phyloP scores from a whole-genome alignment of 2,113 vertebrate genomes.

The Carettochelys insculpta region DNA sequence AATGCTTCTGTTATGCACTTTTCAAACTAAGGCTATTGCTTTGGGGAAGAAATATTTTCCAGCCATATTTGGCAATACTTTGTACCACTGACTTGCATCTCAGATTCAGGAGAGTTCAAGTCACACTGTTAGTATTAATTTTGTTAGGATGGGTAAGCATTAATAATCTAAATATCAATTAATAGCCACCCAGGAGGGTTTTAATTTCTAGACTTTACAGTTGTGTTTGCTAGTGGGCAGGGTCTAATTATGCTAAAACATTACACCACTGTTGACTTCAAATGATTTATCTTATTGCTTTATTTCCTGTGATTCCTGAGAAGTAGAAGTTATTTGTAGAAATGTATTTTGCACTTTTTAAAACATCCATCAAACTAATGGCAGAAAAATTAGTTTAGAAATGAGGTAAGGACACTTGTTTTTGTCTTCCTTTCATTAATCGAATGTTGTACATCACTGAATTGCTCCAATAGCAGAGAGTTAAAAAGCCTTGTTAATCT shows the following conservation, averaged over 20 bases:
- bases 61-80: slow-evolving; percentile 43
- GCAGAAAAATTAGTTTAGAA: background rate
- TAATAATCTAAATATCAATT: slow-evolving; percentile 64
- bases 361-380: slow-evolving; percentile 45
- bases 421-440: slow-evolving; percentile 29
- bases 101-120: slow-evolving; percentile 61
- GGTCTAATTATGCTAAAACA: slow-evolving; percentile 42
- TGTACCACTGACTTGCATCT: slow-evolving; percentile 55
- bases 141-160: slow-evolving; percentile 60
- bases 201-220: slow-evolving; percentile 51
- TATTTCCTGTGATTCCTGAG: slow-evolving; percentile 64
- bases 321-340: slow-evolving; percentile 54
- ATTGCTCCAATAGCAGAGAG: background rate
- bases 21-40: slow-evolving; percentile 56
- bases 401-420: slow-evolving; percentile 32
- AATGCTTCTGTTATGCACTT: slow-evolving; percentile 49
- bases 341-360: slow-evolving; percentile 29
- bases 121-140: slow-evolving; percentile 64
- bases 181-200: slow-evolving; percentile 63
- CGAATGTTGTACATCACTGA: slow-evolving; percentile 13
- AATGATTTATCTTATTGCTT: slow-evolving; percentile 67
- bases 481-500: background rate
- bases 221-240: slow-evolving; percentile 44
- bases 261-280: slow-evolving; percentile 66
- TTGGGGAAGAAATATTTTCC: slow-evolving; percentile 74